These are phyloP conservation scores for Hemistola chrysoprasaria DNA, from an alignment of 2,888 invertebrate genomes.

Conservation along the genomic window DNA sequence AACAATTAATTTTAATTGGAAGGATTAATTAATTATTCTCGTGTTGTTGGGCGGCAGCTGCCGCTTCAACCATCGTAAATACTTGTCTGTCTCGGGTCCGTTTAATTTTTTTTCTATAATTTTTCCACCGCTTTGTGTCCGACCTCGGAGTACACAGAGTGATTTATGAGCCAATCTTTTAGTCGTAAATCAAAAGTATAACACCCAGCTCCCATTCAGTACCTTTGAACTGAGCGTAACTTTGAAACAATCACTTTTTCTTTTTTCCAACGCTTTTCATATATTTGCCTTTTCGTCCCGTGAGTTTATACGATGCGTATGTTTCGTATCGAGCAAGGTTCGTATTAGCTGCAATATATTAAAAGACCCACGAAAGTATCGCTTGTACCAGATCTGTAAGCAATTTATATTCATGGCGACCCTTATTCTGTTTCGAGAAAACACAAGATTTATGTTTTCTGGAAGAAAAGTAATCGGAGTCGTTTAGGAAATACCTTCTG, in stretches of 20 bases:
- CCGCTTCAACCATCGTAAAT: slow-evolving; percentile 41
- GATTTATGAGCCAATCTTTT: slow-evolving; percentile 75
- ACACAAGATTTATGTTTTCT: slow-evolving; percentile 9
- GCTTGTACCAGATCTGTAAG: slow-evolving; percentile 10
- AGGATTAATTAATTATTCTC: slow-evolving; percentile 59
- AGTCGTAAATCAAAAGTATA: slow-evolving; percentile 70
- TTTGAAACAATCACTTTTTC: slow-evolving; percentile 49
- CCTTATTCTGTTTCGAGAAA: slow-evolving; percentile 9
- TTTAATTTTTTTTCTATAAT: slow-evolving; percentile 51
- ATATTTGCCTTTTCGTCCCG: slow-evolving; percentile 27
- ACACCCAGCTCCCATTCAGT: slow-evolving; percentile 39
- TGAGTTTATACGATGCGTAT: slow-evolving; percentile 21
- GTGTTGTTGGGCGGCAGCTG: slow-evolving; percentile 35
- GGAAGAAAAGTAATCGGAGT: slow-evolving; percentile 6
- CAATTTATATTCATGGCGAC: slow-evolving; percentile 17
- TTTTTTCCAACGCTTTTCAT: slow-evolving; percentile 24
- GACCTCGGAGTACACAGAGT: slow-evolving; percentile 39
- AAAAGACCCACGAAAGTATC: slow-evolving; percentile 1
- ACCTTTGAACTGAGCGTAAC: slow-evolving; percentile 36
- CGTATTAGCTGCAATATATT: slow-evolving; percentile 5
- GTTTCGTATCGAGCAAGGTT: slow-evolving; percentile 8
- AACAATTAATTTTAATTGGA: slow-evolving; percentile 49
- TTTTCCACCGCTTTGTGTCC: slow-evolving; percentile 48
- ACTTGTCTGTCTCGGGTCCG: slow-evolving; percentile 45
- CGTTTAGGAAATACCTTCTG: slow-evolving; percentile 10